phyloP scores from a whole-genome alignment of 2,888 invertebrate genomes.

The Drosophila borborema region DNA sequence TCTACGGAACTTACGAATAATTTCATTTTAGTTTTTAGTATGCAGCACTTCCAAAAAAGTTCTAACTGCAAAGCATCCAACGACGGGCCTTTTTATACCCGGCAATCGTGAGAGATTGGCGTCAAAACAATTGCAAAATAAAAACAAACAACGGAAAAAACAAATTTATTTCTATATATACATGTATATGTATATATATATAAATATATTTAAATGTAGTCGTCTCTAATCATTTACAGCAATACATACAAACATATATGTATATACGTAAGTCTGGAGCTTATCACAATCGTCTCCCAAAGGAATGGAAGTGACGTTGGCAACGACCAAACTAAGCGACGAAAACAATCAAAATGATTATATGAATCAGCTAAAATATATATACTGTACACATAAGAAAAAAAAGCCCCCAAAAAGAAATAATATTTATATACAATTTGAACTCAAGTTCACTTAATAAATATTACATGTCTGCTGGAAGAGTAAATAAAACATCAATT shows the following conservation, averaged over 20 bases:
- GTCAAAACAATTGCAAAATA: constrained; percentile 16
- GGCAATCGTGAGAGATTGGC: not conserved
- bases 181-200: not conserved
- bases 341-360: not conserved
- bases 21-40: constrained; percentile 57
- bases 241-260: not conserved
- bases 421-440: not conserved
- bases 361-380: not conserved
- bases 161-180: constrained; percentile 11
- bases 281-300: not conserved
- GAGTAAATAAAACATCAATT: too few relatives aligned
- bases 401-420: not conserved
- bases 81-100: constrained; percentile 50
- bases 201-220: not conserved
- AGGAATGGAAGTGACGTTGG: not conserved
- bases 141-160: constrained; percentile 36
- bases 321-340: not conserved
- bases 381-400: too few relatives aligned
- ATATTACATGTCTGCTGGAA: not conserved
- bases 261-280: not conserved
- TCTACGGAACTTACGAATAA: constrained; percentile 57
- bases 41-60: constrained; percentile 33
- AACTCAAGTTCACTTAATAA: not conserved
- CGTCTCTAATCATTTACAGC: constrained; percentile 2
- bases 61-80: constrained; percentile 34